Evolutionary conservation across 2,888 invertebrate species (phyloP), one percentile per base, ranked within the genome.

Genomic region (Tridacna crocea): DNA sequence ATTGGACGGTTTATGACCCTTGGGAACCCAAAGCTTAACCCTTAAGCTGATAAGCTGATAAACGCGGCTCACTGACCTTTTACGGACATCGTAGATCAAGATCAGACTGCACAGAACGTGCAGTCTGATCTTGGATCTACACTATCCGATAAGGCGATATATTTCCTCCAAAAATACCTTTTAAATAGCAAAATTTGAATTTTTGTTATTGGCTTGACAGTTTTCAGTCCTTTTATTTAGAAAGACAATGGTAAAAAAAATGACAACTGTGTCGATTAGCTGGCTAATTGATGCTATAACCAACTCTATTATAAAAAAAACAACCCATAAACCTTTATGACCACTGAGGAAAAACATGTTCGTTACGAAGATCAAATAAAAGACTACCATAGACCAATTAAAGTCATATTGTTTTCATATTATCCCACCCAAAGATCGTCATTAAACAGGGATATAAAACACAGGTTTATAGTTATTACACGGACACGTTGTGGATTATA

Each of bases 211-310:
- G n/a, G n/a, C n/a, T n/a, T n/a, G n/a, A n/a, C n/a, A n/a, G n/a
- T n/a, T n/a, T n/a, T n/a, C n/a, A n/a, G n/a, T n/a, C n/a, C n/a
- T n/a, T n/a, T n/a, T n/a, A n/a, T n/a, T n/a, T n/a, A n/a, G n/a
- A n/a, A n/a, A n/a, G n/a, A n/a, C n/a, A n/a, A n/a, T n/a, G n/a
- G n/a, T n/a, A 55, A 55, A n/a, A 58, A 55, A 46, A 61, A 72
- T 75, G 72, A 78, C 77, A 77, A 78, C 75, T 75, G 77, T 58
- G 75, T 70, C 75, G 55, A 78, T 74, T 70, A 66, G 74, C 15
- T 24, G n/a, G 24, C 63, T 82, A 82, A 79, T 82, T 79, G 78
- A 82, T 75, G 72, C 66, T 72, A 36, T 78, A 82, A 75, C 74
- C 27, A 65, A 55, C 26, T 36, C 26, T n/a, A 24, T 68, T 36